A percentile compares a stretch with the other conserved stretches of the same genome.
These are phyloP conservation scores for Enteromius afrohamiltoni DNA, from an alignment of 2,797 vertebrate species.

Conservation along the genomic window DNA sequence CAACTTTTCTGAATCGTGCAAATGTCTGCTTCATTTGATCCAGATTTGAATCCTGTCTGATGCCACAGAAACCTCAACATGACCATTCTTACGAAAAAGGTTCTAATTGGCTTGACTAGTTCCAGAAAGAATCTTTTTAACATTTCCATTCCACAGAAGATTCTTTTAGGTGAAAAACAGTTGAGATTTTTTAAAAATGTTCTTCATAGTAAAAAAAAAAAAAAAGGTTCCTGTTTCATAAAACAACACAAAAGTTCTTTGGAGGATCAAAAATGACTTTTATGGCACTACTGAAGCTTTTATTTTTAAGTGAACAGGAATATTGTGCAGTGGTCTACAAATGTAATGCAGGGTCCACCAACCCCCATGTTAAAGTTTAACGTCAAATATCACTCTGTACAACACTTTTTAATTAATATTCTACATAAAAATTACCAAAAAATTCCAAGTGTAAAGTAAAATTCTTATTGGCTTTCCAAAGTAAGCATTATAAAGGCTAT, in stretches of 20 bases:
- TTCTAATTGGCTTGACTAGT: neutral
- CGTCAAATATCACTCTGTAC: neutral
- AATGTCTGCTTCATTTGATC: neutral
- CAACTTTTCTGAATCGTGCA: neutral
- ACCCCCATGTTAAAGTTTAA: neutral
- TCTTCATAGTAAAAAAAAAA: neutral
- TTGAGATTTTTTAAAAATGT: neutral
- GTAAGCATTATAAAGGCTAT: neutral
- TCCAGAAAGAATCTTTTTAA: neutral
- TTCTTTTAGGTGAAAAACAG: neutral
- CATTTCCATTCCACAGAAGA: neutral
- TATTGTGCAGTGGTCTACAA: neutral
- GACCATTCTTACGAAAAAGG: neutral
- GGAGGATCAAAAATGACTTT: neutral
- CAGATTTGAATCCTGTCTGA: neutral
- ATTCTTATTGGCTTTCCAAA: neutral
- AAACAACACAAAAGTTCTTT: neutral
- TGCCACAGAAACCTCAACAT: neutral
- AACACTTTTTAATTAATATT: neutral
- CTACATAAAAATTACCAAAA: too few relatives aligned
- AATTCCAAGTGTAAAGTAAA: neutral
- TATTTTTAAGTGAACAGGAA: neutral
- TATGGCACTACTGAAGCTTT: neutral
- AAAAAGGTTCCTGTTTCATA: neutral
- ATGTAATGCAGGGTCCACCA: neutral